These are phyloP conservation scores for Tenualosa ilisha DNA, from an alignment of 2,797 vertebrate species.

Conservation along the genomic window DNA sequence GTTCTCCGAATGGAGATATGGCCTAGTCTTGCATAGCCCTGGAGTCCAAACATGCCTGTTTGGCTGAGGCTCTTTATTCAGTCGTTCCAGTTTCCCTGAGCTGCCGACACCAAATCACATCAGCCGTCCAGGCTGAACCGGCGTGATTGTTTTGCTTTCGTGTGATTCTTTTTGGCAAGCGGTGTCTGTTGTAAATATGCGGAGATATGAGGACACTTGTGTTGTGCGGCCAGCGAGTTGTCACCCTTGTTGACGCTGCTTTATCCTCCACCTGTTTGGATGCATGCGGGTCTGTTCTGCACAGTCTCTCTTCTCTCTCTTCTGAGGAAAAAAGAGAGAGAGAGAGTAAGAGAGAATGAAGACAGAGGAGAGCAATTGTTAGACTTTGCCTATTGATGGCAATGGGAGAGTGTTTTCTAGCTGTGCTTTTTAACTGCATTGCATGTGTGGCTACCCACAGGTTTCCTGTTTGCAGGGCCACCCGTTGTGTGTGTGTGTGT, in stretches of 20 bases:
- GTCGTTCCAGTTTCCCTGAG: background rate
- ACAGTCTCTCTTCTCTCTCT: background rate
- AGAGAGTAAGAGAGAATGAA: background rate
- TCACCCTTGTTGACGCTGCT: background rate
- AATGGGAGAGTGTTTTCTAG: conserved; percentile 1
- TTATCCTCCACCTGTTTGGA: background rate
- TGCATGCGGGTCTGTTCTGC: background rate
- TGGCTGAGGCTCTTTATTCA: background rate
- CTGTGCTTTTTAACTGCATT: background rate
- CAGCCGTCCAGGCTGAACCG: background rate
- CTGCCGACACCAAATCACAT: background rate
- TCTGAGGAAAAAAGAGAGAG: background rate
- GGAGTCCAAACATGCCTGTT: background rate
- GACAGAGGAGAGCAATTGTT: background rate
- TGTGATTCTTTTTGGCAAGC: background rate
- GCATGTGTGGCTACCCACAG: background rate
- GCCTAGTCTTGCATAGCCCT: too few relatives aligned
- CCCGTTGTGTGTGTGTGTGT: background rate
- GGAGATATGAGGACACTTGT: background rate
- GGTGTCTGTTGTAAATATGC: background rate
- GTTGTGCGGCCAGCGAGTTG: background rate
- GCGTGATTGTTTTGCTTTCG: background rate
- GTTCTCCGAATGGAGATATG: background rate
- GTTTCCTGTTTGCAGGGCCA: conserved; percentile 6
- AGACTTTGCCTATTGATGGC: background rate